Base-by-base conservation (phyloP, 2,888 invertebrate species). In the Drosophila paramelanica region DNA sequence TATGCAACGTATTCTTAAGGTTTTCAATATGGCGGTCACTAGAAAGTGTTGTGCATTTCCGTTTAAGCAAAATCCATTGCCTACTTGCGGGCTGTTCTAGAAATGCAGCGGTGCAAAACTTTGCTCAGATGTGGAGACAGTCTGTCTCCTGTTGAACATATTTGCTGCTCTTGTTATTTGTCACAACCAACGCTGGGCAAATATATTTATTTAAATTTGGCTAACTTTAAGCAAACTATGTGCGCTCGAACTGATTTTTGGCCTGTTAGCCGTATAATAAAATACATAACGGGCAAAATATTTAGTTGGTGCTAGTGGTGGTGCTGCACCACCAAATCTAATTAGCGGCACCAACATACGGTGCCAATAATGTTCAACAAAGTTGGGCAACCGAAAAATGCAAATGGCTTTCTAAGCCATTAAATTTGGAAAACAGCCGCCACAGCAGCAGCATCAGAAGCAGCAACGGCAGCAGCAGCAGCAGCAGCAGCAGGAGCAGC, bases 331-430 rank as follows among this genome's bases (percentile, higher is more conserved):
- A 36, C 47, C 23, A 61, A 51, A 41, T 53, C 75, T 77, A 75
- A 75, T 75, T 75, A 77, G 78, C 72, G 55, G 64, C 58, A 42
- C 67, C 64, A 75, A 80, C 81, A 81, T 81, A 81, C 83, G 81
- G 87, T 80, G 60, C 69, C 67, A 77, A 81, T 81, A 87, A 76
- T 87, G 81, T 81, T 78, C 59, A 87, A 81, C 79, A 81, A 79
- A 79, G 88, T 81, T 87, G 81, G 85, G 76, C 75, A 83, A 73
- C 79, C 79, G 66, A 84, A 78, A 68, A 79, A 87, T 76, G 77
- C 76, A 86, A 89, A 89, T 90, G 79, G 81, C 83, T 90, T 90
- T 90, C 90, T 90, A 83, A 81, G 80, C 86, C 90, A 90, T 90
- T 90, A 90, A 90, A 78, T 90, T 79, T 82, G 74, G 73, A 75